Evolutionary conservation across 2,113 vertebrate species (phyloP), one percentile per base, ranked within the genome.

Genomic region (Seriola quinqueradiata): DNA sequence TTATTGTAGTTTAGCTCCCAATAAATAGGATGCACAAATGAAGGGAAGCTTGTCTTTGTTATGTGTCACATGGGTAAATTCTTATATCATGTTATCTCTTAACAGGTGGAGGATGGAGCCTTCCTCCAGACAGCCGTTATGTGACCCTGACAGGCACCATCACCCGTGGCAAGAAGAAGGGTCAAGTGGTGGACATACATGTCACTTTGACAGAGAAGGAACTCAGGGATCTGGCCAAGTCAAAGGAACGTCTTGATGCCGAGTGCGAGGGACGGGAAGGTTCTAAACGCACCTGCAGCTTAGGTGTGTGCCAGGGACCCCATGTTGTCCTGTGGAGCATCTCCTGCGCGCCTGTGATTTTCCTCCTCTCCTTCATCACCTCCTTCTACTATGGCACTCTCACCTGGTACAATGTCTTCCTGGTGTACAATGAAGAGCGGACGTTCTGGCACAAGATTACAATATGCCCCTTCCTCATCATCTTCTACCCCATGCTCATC

Each of bases 371-470:
- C 32, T 99, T 99, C 0, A 95, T 99, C 72, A 97, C 98, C 74
- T 99, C 98, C 14, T 99, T 99, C 93, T 99, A 99, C 92, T 99
- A 99, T 1, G 98, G 98, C 85, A 99, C 98, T 4, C 97, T 99
- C 89, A 98, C 98, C 80, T 99, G 98, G 98, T 99, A 99, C 92
- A 99, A 98, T 52, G 97, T 99, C 75, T 99, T 99, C 92, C 95
- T 99, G 80, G 98, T 99, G 66, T 99, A 99, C 94, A 99, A 99
- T 0, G 98, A 99, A 93, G 97, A 99, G 84, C 97, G 98, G 95
- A 99, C 98, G 84, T 99, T 99, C 94, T 99, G 98, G 97, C 98
- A 99, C 92, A 99, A 99, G 94, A 97, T 99, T 25, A 98, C 97
- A 1, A 95, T 96, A 79, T 99, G 98, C 77, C 98, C 98, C 25